Conservation (phyloP, 2,113 vertebrate species). For the Apteryx owenii region DNA sequence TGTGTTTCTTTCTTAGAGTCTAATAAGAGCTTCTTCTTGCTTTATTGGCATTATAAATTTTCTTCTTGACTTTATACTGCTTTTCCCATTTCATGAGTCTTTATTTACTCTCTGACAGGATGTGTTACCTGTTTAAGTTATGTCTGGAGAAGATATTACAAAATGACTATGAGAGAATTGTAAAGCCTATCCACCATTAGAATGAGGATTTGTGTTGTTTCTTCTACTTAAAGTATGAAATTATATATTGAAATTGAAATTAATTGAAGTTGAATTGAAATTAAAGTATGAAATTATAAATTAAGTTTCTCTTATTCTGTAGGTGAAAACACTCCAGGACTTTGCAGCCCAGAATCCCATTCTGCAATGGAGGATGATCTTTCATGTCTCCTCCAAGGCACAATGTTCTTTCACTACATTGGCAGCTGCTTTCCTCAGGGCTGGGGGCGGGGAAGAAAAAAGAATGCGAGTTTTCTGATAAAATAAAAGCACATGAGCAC, state of each 20-base stretch:
- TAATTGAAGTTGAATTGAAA: too few relatives aligned
- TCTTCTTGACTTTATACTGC: background rate
- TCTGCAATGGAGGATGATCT: background rate
- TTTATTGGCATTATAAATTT: background rate
- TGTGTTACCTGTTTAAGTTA: background rate
- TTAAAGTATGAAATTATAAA: background rate
- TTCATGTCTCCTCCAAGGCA: background rate
- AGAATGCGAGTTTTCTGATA: background rate
- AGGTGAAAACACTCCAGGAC: background rate
- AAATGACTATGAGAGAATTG: background rate
- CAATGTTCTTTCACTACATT: background rate
- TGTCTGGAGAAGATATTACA: background rate
- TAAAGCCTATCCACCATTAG: background rate
- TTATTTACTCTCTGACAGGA: background rate
- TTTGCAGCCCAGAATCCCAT: background rate
- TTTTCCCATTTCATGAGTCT: background rate
- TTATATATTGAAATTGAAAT: background rate
- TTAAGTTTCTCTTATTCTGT: background rate
- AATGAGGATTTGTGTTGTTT: background rate
- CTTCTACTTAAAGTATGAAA: background rate
- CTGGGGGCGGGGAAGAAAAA: background rate
- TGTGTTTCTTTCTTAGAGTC: background rate
- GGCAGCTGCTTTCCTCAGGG: slow-evolving; percentile 12
- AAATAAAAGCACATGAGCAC: slow-evolving; percentile 13
- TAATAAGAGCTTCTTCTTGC: background rate